phyloP scores from a whole-genome alignment of 2,797 vertebrate genomes.

The Etheostoma nigrum region DNA sequence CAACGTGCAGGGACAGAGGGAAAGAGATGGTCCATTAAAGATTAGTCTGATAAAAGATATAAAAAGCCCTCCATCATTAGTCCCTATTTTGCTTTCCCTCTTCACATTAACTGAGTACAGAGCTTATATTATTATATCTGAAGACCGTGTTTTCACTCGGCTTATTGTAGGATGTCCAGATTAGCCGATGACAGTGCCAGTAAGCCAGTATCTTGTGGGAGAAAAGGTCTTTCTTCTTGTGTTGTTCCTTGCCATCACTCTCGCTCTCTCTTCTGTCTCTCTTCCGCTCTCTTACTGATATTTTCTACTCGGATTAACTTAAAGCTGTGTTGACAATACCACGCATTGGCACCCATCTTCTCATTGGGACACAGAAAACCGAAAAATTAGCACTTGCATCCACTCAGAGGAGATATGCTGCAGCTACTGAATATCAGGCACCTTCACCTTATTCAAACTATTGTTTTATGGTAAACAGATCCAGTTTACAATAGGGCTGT shows the following conservation, averaged over 20 bases:
- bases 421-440: slow-evolving; percentile 34
- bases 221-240: slow-evolving; percentile 43
- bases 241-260: slow-evolving; percentile 40
- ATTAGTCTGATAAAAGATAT: slow-evolving; percentile 53
- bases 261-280: slow-evolving; percentile 14
- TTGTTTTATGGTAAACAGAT: slow-evolving; percentile 42
- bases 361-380: slow-evolving; percentile 40
- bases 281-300: slow-evolving; percentile 51
- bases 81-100: slow-evolving; percentile 41
- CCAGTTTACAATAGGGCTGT: slow-evolving; percentile 41
- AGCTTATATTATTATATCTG: slow-evolving; percentile 64
- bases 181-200: slow-evolving; percentile 56
- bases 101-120: slow-evolving; percentile 61
- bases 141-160: slow-evolving; percentile 59
- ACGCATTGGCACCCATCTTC: slow-evolving; percentile 59
- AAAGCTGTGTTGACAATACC: slow-evolving; percentile 63
- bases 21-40: slow-evolving; percentile 54
- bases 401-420: slow-evolving; percentile 50
- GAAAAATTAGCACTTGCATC: slow-evolving; percentile 49
- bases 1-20: slow-evolving; percentile 32
- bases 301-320: slow-evolving; percentile 74
- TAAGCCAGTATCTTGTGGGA: slow-evolving; percentile 43
- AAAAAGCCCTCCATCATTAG: slow-evolving; percentile 59
- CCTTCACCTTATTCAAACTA: slow-evolving; percentile 57
- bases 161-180: slow-evolving; percentile 59